These are phyloP conservation scores for Phrixothrix hirtus DNA, from an alignment of 2,888 invertebrate genomes.

Conservation along the genomic window DNA sequence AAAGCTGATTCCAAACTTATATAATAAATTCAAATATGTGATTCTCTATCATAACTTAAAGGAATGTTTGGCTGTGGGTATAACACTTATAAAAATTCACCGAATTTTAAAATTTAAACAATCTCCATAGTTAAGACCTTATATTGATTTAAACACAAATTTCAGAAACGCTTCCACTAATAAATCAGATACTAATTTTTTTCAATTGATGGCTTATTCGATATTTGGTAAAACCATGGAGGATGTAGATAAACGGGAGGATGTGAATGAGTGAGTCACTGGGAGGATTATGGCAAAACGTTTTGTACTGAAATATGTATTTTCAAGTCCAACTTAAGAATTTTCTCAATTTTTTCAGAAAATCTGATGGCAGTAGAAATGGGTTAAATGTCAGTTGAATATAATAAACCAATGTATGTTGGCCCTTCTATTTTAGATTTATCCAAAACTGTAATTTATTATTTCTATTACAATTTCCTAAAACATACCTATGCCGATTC, in stretches of 20 bases:
- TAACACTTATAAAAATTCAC: slow-evolving; percentile 39
- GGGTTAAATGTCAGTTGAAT: slow-evolving; percentile 36
- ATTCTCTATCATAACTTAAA: no score
- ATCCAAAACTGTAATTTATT: slow-evolving; percentile 50
- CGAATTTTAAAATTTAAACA: no score
- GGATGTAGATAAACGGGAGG: no score
- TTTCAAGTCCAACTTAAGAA: slow-evolving; percentile 45
- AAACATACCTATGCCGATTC: slow-evolving; percentile 39
- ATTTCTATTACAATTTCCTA: slow-evolving; percentile 48
- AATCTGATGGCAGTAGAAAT: slow-evolving; percentile 48
- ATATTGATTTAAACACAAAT: slow-evolving; percentile 36
- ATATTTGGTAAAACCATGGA: no score
- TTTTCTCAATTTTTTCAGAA: slow-evolving; percentile 42
- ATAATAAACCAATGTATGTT: slow-evolving; percentile 51
- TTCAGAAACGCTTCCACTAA: slow-evolving; percentile 44
- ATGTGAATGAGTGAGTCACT: no score
- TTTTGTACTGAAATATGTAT: slow-evolving; percentile 42
- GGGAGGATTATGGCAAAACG: no score
- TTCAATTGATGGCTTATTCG: slow-evolving; percentile 40
- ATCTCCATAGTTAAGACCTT: no score
- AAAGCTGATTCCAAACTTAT: no score
- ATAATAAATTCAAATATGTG: no score
- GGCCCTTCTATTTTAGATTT: slow-evolving; percentile 51
- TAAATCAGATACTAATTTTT: slow-evolving; percentile 42
- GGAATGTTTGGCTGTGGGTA: no score